Percentiles rank a stretch among this genome's conserved stretches.
Evolutionary conservation across 2,888 invertebrate genomes (phyloP).

Genomic region (Bhutanitis thaidina): DNA sequence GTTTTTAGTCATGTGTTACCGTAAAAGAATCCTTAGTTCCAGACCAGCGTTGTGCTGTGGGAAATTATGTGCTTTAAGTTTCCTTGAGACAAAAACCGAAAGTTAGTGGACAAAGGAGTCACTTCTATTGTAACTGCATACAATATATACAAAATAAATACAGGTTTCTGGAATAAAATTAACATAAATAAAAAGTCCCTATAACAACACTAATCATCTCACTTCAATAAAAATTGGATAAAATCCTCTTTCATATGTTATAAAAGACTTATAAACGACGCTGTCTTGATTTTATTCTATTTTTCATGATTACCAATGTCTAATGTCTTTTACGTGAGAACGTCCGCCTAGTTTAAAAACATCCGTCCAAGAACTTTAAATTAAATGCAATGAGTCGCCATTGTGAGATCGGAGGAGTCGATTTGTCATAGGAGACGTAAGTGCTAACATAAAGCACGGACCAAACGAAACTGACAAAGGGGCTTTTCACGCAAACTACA

Average conservation of each 20-base stretch:
- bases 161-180: too few relatives aligned
- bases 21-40: too few relatives aligned
- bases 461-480: conserved; percentile 75
- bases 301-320: conserved; percentile 17
- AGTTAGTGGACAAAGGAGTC: too few relatives aligned
- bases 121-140: too few relatives aligned
- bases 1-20: too few relatives aligned
- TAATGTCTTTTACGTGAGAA: conserved; percentile 27
- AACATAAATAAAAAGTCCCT: too few relatives aligned
- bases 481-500: conserved; percentile 73
- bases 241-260: background rate
- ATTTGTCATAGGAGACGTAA: conserved; percentile 74
- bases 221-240: too few relatives aligned
- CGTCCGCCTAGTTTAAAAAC: conserved; percentile 27
- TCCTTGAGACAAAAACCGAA: too few relatives aligned
- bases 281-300: conserved; percentile 7
- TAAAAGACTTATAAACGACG: background rate
- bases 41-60: too few relatives aligned
- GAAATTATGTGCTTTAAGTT: too few relatives aligned
- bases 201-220: too few relatives aligned
- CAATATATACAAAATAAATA: too few relatives aligned
- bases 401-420: conserved; percentile 53
- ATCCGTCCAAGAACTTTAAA: conserved; percentile 41
- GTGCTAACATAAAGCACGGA: conserved; percentile 71
- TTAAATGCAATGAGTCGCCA: conserved; percentile 57